These are phyloP conservation scores for Morpho achilles DNA, from an alignment of 2,888 invertebrate species.

Conservation along the genomic window DNA sequence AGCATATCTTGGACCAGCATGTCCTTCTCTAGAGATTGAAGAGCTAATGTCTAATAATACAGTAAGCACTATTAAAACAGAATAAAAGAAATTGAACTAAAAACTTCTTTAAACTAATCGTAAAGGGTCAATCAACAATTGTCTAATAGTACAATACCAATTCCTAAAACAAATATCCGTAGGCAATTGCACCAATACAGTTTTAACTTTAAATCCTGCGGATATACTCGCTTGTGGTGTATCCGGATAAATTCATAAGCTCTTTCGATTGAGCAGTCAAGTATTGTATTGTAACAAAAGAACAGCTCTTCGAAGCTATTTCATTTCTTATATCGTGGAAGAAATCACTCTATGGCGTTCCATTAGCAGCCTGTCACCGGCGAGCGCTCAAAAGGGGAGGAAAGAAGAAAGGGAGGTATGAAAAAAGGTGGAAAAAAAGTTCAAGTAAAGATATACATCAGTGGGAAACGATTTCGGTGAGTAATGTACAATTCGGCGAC, in stretches of 20 bases:
- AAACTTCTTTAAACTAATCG: too few relatives aligned
- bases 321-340: slow-evolving; percentile 48
- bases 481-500: slow-evolving; percentile 26
- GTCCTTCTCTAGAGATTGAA: too few relatives aligned
- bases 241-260: slow-evolving; percentile 12
- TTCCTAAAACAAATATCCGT: background rate
- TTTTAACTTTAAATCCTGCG: slow-evolving; percentile 2
- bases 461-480: slow-evolving; percentile 28
- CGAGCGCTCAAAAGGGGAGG: slow-evolving; percentile 46
- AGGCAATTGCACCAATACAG: background rate
- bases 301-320: slow-evolving; percentile 38
- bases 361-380: slow-evolving; percentile 69
- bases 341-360: slow-evolving; percentile 59
- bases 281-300: slow-evolving; percentile 41
- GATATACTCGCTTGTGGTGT: slow-evolving; percentile 10
- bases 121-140: background rate
- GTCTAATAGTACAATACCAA: background rate
- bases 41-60: too few relatives aligned
- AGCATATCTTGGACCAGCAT: too few relatives aligned
- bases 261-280: slow-evolving; percentile 26
- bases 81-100: too few relatives aligned
- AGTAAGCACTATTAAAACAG: too few relatives aligned
- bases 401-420: slow-evolving; percentile 37
- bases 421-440: slow-evolving; percentile 32
- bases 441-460: slow-evolving; percentile 34